Percentiles rank a stretch among this genome's conserved stretches.
These are phyloP conservation scores for Spatulosminthurus flaviceps DNA, from an alignment of 2,888 invertebrate genomes.

Conservation along the genomic window DNA sequence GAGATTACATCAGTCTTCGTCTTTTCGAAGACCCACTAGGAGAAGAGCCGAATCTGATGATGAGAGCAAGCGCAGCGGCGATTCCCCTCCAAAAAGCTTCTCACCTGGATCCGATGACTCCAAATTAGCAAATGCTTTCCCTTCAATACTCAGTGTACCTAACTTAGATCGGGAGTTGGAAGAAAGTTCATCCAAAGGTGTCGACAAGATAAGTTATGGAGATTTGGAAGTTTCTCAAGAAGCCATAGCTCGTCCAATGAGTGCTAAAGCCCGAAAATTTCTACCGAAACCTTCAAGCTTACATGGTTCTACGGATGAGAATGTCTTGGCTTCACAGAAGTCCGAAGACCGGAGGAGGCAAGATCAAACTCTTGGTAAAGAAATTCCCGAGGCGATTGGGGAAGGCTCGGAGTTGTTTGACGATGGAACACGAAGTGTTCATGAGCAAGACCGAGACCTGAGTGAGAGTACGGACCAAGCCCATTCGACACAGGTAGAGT, in stretches of 20 bases:
- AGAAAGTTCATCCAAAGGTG: slow-evolving; percentile 27
- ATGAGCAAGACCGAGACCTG: slow-evolving; percentile 55
- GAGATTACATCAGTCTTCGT: slow-evolving; percentile 15
- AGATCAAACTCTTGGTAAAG: background rate
- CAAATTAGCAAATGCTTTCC: slow-evolving; percentile 2
- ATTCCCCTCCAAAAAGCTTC: background rate
- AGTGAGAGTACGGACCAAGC: slow-evolving; percentile 54
- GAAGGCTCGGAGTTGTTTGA: background rate
- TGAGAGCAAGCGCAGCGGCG: background rate
- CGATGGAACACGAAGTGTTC: background rate
- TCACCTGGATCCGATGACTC: background rate
- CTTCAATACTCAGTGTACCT: slow-evolving; percentile 3
- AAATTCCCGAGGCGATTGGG: background rate
- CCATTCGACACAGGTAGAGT: slow-evolving; percentile 29
- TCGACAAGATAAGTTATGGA: slow-evolving; percentile 58
- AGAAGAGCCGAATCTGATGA: background rate
- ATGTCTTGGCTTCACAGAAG: background rate
- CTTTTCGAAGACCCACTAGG: background rate
- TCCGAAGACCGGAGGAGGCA: background rate
- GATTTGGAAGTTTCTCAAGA: slow-evolving; percentile 61
- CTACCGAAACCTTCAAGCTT: slow-evolving; percentile 33
- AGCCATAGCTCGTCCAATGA: slow-evolving; percentile 55
- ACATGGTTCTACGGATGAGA: background rate
- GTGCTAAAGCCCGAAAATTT: slow-evolving; percentile 58
- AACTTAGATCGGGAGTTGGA: slow-evolving; percentile 21